These are phyloP conservation scores for Pedionomus torquatus DNA, from an alignment of 2,113 vertebrate species.

Conservation along the genomic window DNA sequence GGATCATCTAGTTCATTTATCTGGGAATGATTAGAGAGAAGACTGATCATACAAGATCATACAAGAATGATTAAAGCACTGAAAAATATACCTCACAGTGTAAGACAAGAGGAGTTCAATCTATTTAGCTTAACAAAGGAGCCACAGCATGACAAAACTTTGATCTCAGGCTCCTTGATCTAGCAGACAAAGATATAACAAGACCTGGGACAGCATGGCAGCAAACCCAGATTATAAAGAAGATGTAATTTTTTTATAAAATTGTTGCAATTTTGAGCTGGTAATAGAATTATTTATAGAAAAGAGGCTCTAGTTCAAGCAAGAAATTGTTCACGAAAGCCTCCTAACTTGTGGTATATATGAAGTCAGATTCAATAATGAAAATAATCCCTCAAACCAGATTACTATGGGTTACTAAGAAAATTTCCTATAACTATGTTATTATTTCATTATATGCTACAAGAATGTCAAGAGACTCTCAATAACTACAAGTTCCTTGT, in stretches of 20 bases:
- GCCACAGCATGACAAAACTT: conserved; percentile 56
- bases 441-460: neutral
- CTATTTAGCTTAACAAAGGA: conserved; percentile 55
- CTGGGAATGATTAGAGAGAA: conserved; percentile 50
- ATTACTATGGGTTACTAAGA: neutral
- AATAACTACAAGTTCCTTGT: neutral
- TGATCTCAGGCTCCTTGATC: conserved; percentile 58
- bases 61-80: conserved; percentile 62
- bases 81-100: conserved; percentile 22
- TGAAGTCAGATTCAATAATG: neutral
- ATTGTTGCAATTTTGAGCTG: neutral
- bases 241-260: conserved; percentile 1
- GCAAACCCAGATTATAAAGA: conserved; percentile 25
- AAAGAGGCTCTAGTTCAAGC: neutral
- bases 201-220: neutral
- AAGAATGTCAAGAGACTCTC: neutral
- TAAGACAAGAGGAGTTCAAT: conserved; percentile 47
- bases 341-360: neutral
- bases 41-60: conserved; percentile 38
- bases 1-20: neutral
- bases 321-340: neutral
- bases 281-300: conserved; percentile 3
- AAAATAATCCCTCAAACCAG: neutral
- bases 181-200: conserved; percentile 11
- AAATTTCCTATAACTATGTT: neutral